These are phyloP conservation scores for Gymnocephalus cernua DNA, from an alignment of 2,113 vertebrate genomes.

Conservation along the genomic window DNA sequence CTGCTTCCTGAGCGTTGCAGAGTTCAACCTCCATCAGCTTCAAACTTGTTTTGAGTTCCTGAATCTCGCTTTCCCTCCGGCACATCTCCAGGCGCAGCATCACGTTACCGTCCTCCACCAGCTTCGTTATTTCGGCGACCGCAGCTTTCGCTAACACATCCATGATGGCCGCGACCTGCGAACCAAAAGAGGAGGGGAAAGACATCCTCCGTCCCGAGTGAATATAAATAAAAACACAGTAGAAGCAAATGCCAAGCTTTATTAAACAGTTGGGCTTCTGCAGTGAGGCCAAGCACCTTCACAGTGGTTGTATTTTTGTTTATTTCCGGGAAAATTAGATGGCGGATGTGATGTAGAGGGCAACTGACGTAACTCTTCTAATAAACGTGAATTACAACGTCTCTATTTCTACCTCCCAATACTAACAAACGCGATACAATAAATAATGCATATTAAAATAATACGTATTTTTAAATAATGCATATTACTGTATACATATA, in stretches of 20 bases:
- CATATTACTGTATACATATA: no score
- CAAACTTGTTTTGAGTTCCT: constrained; percentile 70
- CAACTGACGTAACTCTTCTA: constrained; percentile 17
- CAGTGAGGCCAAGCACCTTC: accelerated
- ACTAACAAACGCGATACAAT: no score
- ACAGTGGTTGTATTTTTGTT: constrained; percentile 40
- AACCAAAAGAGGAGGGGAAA: constrained; percentile 50
- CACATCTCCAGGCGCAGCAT: constrained; percentile 76
- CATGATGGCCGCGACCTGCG: constrained; percentile 79
- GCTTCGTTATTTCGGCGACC: constrained; percentile 79
- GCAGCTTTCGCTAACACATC: constrained; percentile 77
- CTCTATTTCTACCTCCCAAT: no score
- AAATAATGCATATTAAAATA: no score
- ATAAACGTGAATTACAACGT: constrained; percentile 13
- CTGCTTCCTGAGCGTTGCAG: constrained; percentile 42
- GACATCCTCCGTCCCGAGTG: constrained; percentile 49
- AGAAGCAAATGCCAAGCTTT: accelerated
- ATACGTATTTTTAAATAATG: no score
- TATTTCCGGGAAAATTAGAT: constrained; percentile 49
- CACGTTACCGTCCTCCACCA: constrained; percentile 70
- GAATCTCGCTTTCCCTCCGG: constrained; percentile 72
- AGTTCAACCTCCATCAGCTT: constrained; percentile 61
- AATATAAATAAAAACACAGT: accelerated
- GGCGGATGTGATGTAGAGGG: constrained; percentile 46
- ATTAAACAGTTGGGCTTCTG: neutral